A percentile compares a stretch with the other conserved stretches of the same genome.
Evolutionary conservation across 2,888 invertebrate genomes (phyloP).

Genomic region (Nomada flava): DNA sequence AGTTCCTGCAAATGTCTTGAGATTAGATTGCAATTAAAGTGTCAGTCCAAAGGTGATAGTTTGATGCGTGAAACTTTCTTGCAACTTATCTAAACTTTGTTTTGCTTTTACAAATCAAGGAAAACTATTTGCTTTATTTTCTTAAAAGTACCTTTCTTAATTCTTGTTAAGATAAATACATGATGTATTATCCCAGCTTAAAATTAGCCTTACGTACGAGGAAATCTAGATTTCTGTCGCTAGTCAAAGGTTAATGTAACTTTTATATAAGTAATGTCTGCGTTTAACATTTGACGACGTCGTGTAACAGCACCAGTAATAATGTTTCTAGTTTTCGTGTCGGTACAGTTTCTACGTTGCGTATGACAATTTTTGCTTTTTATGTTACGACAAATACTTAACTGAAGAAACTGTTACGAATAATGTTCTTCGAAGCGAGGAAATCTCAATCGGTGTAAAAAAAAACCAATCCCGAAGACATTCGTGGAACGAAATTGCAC

Average conservation of each 20-base stretch:
- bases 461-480: neutral
- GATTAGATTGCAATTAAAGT: neutral
- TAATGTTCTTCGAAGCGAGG: neutral
- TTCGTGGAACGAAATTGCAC: neutral
- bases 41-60: no score
- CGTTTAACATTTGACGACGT: neutral
- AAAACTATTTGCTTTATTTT: no score
- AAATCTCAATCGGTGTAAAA: neutral
- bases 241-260: neutral
- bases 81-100: no score
- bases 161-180: no score
- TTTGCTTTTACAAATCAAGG: no score
- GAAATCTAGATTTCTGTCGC: neutral
- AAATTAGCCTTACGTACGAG: neutral
- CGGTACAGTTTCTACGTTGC: slow-evolving; percentile 1
- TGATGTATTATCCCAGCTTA: no score
- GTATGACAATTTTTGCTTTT: neutral
- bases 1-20: neutral
- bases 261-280: neutral
- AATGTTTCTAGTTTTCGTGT: neutral
- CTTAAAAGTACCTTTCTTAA: no score
- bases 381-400: neutral
- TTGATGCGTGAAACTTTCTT: no score
- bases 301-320: neutral
- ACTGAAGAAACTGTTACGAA: neutral